Evolutionary conservation across 2,797 vertebrate genomes (phyloP).

Genomic region (Danio kyathit): DNA sequence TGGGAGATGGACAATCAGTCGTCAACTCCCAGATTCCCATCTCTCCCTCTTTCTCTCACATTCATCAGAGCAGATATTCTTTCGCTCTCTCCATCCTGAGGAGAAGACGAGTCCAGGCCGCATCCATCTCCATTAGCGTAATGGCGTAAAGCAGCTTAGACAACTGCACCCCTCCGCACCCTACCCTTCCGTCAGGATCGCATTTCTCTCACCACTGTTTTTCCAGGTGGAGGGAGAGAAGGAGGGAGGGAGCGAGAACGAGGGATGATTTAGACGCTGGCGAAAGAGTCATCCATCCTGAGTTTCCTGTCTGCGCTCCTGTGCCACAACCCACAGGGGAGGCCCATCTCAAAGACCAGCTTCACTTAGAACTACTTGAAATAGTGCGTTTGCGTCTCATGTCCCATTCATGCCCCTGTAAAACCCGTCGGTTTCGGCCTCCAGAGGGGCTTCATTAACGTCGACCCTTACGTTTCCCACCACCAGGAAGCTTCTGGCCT

Average conservation of each 20-base stretch:
- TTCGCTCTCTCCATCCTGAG: conserved; percentile 61
- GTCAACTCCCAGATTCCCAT: conserved; percentile 36
- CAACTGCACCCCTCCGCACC: conserved; percentile 38
- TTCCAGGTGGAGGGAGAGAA: conserved; percentile 73
- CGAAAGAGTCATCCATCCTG: conserved; percentile 65
- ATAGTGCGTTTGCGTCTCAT: conserved; percentile 26
- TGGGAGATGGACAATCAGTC: conserved; percentile 36
- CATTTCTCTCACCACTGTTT: conserved; percentile 75
- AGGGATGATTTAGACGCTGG: conserved; percentile 67
- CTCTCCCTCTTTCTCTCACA: conserved; percentile 17
- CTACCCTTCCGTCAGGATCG: conserved; percentile 65
- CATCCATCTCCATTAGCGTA: conserved; percentile 84
- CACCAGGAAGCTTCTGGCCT: not conserved
- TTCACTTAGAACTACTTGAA: conserved; percentile 31
- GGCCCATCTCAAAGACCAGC: conserved; percentile 33
- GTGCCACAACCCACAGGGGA: conserved; percentile 61
- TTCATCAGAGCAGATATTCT: conserved; percentile 51
- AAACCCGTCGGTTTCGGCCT: not conserved
- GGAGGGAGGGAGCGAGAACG: conserved; percentile 44
- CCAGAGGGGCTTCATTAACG: not conserved
- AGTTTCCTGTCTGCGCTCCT: conserved; percentile 65
- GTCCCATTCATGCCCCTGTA: conserved; percentile 23
- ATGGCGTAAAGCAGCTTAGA: conserved; percentile 65
- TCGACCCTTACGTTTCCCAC: conserved; percentile 37
- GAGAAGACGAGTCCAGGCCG: conserved; percentile 73